Percentiles rank a stretch among this genome's conserved stretches.
These are phyloP conservation scores for Stenodera caucasica DNA, from an alignment of 2,888 invertebrate genomes.

Conservation along the genomic window DNA sequence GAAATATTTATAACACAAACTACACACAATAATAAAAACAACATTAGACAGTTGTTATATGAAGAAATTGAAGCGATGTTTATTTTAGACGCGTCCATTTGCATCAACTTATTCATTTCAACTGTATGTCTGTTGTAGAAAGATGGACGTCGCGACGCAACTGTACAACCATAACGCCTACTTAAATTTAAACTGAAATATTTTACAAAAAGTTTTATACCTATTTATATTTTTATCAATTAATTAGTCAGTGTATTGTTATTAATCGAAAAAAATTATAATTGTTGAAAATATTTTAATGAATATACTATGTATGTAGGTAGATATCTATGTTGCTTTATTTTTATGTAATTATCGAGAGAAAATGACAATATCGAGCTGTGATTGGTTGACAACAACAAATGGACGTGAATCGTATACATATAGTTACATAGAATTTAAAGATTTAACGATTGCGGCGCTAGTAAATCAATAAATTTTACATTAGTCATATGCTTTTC, in stretches of 20 bases:
- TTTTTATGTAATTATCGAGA: neutral
- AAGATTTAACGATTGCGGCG: neutral
- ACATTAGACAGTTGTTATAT: conserved; percentile 1
- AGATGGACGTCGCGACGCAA: conserved; percentile 34
- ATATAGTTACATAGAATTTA: neutral
- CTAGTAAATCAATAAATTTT: neutral
- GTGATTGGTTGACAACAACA: neutral
- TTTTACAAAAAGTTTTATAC: conserved; percentile 11
- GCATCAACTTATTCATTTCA: conserved; percentile 37
- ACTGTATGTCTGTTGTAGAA: conserved; percentile 40
- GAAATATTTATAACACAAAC: conserved; percentile 16
- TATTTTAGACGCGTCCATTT: conserved; percentile 37
- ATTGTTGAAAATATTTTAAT: too few relatives aligned
- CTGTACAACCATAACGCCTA: conserved; percentile 29
- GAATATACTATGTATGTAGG: too few relatives aligned
- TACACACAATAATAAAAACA: conserved; percentile 24
- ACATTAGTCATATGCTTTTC: neutral
- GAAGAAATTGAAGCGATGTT: conserved; percentile 21
- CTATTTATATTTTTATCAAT: conserved; percentile 1
- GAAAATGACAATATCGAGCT: neutral
- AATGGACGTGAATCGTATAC: neutral
- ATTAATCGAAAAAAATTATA: too few relatives aligned
- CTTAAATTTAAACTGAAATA: conserved; percentile 19
- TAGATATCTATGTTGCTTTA: too few relatives aligned
- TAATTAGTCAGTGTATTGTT: conserved; percentile 20